A percentile compares a stretch with the other conserved stretches of the same genome.
These are phyloP conservation scores for Chrysemys picta DNA, from an alignment of 2,113 vertebrate genomes.

Conservation along the genomic window DNA sequence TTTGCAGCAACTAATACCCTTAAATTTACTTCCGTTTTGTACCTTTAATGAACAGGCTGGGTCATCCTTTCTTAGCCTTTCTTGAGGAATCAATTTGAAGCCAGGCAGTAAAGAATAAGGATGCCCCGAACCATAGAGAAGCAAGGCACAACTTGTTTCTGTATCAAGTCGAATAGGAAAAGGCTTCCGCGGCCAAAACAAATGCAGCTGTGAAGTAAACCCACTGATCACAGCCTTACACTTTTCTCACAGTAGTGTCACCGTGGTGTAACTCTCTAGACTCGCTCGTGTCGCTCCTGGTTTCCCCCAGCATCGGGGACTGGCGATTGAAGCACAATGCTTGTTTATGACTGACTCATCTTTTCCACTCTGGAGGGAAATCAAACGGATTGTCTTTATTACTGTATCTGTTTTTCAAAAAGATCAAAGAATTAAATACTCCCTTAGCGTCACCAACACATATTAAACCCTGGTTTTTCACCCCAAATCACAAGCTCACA, in stretches of 20 bases:
- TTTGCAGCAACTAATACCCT: neutral
- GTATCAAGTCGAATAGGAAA: neutral
- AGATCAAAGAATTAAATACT: neutral
- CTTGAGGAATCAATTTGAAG: neutral
- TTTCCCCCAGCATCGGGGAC: neutral
- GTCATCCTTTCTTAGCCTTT: neutral
- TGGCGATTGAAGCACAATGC: neutral
- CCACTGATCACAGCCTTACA: neutral
- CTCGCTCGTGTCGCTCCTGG: neutral
- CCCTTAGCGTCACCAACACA: neutral
- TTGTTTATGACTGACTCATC: neutral
- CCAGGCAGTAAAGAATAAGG: neutral
- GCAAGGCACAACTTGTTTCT: neutral
- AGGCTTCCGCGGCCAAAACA: conserved; percentile 25
- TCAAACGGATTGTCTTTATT: neutral
- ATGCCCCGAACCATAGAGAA: neutral
- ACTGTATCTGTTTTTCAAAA: neutral
- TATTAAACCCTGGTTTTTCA: neutral
- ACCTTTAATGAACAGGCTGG: neutral
- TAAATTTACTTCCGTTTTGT: neutral
- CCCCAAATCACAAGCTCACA: neutral
- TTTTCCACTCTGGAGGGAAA: neutral
- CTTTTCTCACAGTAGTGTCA: conserved; percentile 10
- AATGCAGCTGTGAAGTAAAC: conserved; percentile 61
- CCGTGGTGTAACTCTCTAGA: conserved; percentile 16